These are phyloP conservation scores for Botia almorhae DNA, from an alignment of 2,797 vertebrate genomes.

Conservation along the genomic window DNA sequence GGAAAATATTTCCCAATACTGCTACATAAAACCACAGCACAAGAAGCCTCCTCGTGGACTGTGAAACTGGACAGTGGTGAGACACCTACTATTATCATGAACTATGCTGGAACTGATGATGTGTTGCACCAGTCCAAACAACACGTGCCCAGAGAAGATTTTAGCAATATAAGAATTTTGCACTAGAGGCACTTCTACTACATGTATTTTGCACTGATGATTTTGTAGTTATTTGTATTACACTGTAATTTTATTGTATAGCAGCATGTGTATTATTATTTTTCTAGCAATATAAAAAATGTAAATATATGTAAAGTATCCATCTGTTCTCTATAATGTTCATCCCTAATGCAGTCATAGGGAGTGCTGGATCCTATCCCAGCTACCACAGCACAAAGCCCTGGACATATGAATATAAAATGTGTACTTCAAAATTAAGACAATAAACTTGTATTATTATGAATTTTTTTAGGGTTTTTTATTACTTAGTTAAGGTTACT, in stretches of 20 bases:
- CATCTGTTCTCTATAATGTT: no score
- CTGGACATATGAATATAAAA: not conserved
- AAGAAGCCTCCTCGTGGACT: not conserved
- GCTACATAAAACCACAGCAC: conserved; percentile 63
- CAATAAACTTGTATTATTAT: not conserved
- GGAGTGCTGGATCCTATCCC: no score
- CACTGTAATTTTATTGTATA: not conserved
- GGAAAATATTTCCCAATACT: conserved; percentile 7
- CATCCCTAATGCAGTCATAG: no score
- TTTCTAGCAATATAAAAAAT: not conserved
- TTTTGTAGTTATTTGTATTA: conserved; percentile 7
- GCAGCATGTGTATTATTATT: not conserved
- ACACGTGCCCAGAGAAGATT: not conserved
- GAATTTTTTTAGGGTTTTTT: not conserved
- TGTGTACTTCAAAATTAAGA: not conserved
- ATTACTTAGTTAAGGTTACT: no score
- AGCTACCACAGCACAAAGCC: no score
- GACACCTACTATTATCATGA: not conserved
- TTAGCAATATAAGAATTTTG: conserved; percentile 18
- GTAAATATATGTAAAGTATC: not conserved
- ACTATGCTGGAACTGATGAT: not conserved
- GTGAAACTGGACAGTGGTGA: not conserved
- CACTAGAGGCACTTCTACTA: conserved; percentile 9
- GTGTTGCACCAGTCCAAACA: not conserved
- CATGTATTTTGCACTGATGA: conserved; percentile 4